Percentiles rank a stretch among this genome's conserved stretches.
These are phyloP conservation scores for Shargacucullia verbasci DNA, from an alignment of 2,888 invertebrate species.

Conservation along the genomic window DNA sequence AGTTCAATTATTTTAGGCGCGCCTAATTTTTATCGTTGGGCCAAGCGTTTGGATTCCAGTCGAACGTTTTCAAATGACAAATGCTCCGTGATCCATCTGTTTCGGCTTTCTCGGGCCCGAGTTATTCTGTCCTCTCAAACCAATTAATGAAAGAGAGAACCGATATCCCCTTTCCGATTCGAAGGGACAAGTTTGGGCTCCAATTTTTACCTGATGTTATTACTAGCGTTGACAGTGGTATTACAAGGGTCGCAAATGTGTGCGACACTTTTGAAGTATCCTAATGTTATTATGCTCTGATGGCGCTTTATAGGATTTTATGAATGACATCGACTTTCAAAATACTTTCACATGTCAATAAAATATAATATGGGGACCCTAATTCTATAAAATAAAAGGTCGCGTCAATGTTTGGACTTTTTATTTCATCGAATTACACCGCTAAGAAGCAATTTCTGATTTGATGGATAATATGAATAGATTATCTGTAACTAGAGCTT, in stretches of 20 bases:
- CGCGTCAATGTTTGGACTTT: conserved; percentile 39
- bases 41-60: conserved; percentile 68
- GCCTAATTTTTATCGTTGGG: conserved; percentile 75
- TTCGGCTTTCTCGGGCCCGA: conserved; percentile 62
- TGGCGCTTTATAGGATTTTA: conserved; percentile 64
- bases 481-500: conserved; percentile 33
- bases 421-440: conserved; percentile 30
- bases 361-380: conserved; percentile 21
- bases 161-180: conserved; percentile 71
- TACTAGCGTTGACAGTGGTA: conserved; percentile 81
- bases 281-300: conserved; percentile 68
- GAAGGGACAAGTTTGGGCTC: conserved; percentile 76
- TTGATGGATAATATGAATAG: conserved; percentile 33
- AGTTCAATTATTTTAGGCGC: conserved; percentile 76
- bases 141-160: conserved; percentile 82
- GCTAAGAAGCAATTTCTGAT: conserved; percentile 20
- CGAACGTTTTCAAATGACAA: conserved; percentile 76
- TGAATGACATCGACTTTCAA: conserved; percentile 53
- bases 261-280: conserved; percentile 73
- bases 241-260: conserved; percentile 77
- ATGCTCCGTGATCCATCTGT: conserved; percentile 76
- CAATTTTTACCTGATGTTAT: conserved; percentile 87
- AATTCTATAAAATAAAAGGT: conserved; percentile 56
- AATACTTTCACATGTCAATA: conserved; percentile 52
- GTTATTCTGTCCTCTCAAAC: conserved; percentile 69